These are phyloP conservation scores for Uropetala carovei DNA, from an alignment of 2,888 invertebrate genomes.

Conservation along the genomic window DNA sequence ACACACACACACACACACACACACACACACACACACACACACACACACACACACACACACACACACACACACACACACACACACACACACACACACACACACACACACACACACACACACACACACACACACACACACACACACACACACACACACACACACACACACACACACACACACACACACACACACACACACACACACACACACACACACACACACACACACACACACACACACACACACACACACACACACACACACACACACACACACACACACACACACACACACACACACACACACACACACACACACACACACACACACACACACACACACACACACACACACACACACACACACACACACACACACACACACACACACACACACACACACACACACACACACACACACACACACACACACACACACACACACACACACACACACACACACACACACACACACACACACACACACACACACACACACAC, in stretches of 20 bases:
- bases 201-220: constrained; percentile 1
- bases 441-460: constrained; percentile 1
- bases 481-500: constrained; percentile 1
- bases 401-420: constrained; percentile 1
- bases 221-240: constrained; percentile 1
- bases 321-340: constrained; percentile 1
- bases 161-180: constrained; percentile 1
- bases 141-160: constrained; percentile 1
- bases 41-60: constrained; percentile 1
- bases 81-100: constrained; percentile 1
- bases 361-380: constrained; percentile 1
- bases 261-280: constrained; percentile 1
- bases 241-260: constrained; percentile 1
- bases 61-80: constrained; percentile 1
- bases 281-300: constrained; percentile 1
- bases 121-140: constrained; percentile 1
- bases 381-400: constrained; percentile 1
- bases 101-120: constrained; percentile 1
- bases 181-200: constrained; percentile 1
- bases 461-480: constrained; percentile 1
- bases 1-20: constrained; percentile 1
- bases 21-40: constrained; percentile 1
- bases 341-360: constrained; percentile 1
- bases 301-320: constrained; percentile 1
- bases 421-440: constrained; percentile 1